Evolutionary conservation across 2,888 invertebrate species (phyloP).

Genomic region (Agapetus fuscipes): DNA sequence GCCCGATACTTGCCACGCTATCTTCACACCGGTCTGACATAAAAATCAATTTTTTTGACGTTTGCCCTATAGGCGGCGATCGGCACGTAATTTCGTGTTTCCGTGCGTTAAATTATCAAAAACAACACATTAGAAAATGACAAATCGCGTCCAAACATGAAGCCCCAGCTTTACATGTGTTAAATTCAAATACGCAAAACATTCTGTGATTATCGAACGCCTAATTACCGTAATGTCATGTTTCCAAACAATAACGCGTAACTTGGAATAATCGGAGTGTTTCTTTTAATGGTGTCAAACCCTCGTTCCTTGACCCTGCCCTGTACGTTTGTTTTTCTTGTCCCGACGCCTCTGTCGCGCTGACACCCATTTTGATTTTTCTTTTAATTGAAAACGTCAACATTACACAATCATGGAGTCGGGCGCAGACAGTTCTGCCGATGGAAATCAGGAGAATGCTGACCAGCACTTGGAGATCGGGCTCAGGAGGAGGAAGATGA

Average conservation of each 20-base stretch:
- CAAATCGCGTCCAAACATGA: background rate
- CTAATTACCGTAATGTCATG: slow-evolving; percentile 15
- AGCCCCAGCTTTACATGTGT: slow-evolving; percentile 2
- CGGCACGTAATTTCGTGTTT: slow-evolving; percentile 6
- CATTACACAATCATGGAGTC: slow-evolving; percentile 12
- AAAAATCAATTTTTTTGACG: slow-evolving; percentile 21
- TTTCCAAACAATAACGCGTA: slow-evolving; percentile 14
- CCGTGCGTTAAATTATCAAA: background rate
- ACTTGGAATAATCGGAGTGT: slow-evolving; percentile 7
- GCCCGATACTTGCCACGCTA: no score
- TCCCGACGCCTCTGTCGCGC: background rate
- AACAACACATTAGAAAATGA: slow-evolving; percentile 4
- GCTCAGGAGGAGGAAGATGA: slow-evolving; percentile 36
- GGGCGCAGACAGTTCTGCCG: background rate
- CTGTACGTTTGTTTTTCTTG: background rate
- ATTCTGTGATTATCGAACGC: slow-evolving; percentile 4
- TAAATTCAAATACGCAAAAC: background rate
- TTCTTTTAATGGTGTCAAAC: background rate
- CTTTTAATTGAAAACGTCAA: background rate
- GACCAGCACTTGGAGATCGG: slow-evolving; percentile 11
- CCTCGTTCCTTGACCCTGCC: background rate
- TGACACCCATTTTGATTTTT: background rate
- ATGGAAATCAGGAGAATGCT: slow-evolving; percentile 5
- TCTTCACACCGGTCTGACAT: slow-evolving; percentile 5
- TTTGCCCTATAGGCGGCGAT: slow-evolving; percentile 12